These are phyloP conservation scores for Cecidostiba fungosa DNA, from an alignment of 2,888 invertebrate genomes.

Conservation along the genomic window DNA sequence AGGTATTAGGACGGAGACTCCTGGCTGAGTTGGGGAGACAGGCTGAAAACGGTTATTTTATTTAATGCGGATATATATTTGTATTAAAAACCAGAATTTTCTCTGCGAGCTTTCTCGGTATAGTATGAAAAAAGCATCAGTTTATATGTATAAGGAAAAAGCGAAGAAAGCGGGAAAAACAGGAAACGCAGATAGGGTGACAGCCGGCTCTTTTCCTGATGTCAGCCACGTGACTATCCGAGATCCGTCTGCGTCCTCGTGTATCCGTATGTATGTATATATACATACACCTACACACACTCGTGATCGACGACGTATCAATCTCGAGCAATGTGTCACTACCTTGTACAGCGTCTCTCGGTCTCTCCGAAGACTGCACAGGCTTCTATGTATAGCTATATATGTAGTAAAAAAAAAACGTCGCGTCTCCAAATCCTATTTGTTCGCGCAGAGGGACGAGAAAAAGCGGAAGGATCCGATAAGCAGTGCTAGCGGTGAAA, in stretches of 20 bases:
- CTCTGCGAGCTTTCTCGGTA: background rate
- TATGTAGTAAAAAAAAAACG: constrained; percentile 31
- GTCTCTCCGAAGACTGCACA: background rate
- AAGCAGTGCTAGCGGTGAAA: constrained; percentile 1
- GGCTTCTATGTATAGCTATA: background rate
- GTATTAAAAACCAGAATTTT: background rate
- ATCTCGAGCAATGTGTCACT: constrained; percentile 62
- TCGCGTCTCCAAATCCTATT: constrained; percentile 56
- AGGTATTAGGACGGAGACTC: background rate
- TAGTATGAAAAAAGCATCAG: background rate
- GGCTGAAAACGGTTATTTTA: too few relatives aligned
- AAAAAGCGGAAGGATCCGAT: constrained; percentile 45
- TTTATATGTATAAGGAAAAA: background rate
- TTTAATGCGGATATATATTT: background rate
- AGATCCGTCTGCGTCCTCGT: constrained; percentile 48
- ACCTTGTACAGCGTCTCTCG: constrained; percentile 42
- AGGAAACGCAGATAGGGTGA: constrained; percentile 69
- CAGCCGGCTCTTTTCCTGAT: constrained; percentile 64
- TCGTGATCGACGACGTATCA: constrained; percentile 63
- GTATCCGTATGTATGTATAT: background rate
- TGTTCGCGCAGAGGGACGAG: constrained; percentile 31
- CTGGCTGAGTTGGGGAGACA: too few relatives aligned
- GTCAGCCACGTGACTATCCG: constrained; percentile 38
- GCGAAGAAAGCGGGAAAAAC: constrained; percentile 66
- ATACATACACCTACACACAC: background rate